Evolutionary conservation across 2,797 vertebrate species (phyloP), one percentile per base, ranked within the genome.

Genomic region (Gallinago solitaria): DNA sequence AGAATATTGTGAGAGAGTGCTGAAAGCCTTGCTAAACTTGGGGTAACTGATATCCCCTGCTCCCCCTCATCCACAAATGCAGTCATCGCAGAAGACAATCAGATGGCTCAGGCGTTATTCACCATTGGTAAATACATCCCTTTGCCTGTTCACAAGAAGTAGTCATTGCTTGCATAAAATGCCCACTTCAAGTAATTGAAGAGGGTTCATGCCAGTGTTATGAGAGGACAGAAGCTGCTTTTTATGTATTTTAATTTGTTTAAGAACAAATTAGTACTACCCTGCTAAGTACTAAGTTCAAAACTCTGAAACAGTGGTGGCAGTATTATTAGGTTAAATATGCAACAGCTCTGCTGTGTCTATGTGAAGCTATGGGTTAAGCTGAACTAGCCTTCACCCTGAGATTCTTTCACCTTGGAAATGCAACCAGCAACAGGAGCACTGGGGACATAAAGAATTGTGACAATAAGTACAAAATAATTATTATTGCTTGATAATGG

Each of bases 341-440:
- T 85, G 28, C 39, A 50, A 15, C 90, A 94, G 75, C 78, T 94
- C 60, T 83, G 89, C 63, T 74, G 30, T 71, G 12, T 95, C 73
- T 33, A 0, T 56, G 37, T 56, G 47, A 77, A 65, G 27, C 77
- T 90, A 41, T 0, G 0, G 18, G 16, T 21, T 87, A 79, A 90
- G 12, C 56, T 95, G 86, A 95, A 96, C 81, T 94, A 73, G 45
- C 87, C 81, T 93, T 96, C 74, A 95, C 70, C 80, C 67, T 76
- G 67, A 71, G 43, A 63, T 94, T 54, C 70, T 92, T 86, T 95
- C 21, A 76, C 56, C 50, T 94, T 57, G 39, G 70, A 95, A 90
- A 90, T 43, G 24, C 67, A 87, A 74, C 35, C 16, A 59, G 50
- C 41, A 79, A 43, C n/a, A 73, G n/a, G 51, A 17, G 37, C 11